These are phyloP conservation scores for Danio aesculapii DNA, from an alignment of 2,797 vertebrate genomes.

Conservation along the genomic window DNA sequence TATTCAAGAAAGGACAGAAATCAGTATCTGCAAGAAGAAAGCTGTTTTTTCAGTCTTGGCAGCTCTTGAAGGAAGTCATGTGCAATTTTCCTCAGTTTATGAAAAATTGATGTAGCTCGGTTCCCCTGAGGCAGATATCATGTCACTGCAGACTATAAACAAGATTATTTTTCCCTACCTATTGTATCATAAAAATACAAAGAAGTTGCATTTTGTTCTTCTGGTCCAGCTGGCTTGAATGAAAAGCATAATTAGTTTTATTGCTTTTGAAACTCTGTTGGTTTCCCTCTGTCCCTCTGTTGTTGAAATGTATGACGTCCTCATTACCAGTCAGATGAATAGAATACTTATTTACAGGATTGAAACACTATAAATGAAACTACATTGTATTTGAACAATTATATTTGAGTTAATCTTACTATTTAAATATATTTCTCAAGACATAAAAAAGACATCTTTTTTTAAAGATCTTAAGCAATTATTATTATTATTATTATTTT, in stretches of 20 bases:
- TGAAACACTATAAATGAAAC: background rate
- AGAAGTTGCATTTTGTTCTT: conserved; percentile 8
- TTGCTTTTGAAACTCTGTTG: conserved; percentile 50
- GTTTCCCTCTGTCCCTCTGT: conserved; percentile 4
- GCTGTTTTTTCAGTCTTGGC: conserved; percentile 32
- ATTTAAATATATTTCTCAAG: background rate
- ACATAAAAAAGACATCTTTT: background rate
- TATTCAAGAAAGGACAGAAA: conserved; percentile 3
- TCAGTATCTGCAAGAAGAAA: conserved; percentile 18
- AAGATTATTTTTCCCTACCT: conserved; percentile 57
- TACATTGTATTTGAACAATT: background rate
- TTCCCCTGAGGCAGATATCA: conserved; percentile 57
- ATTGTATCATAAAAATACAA: conserved; percentile 48
- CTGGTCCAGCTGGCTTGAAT: conserved; percentile 48
- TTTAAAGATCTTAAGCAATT: background rate
- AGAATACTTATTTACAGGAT: background rate
- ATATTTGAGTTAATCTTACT: background rate
- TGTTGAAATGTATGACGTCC: background rate
- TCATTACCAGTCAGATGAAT: background rate
- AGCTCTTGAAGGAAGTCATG: conserved; percentile 39
- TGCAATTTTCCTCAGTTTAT: conserved; percentile 57
- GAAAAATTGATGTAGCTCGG: conserved; percentile 56
- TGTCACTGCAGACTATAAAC: conserved; percentile 61
- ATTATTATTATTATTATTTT: too few species aligned
- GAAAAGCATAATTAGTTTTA: conserved; percentile 59